These are phyloP conservation scores for Polymixis flavicincta DNA, from an alignment of 2,888 invertebrate genomes.

Conservation along the genomic window DNA sequence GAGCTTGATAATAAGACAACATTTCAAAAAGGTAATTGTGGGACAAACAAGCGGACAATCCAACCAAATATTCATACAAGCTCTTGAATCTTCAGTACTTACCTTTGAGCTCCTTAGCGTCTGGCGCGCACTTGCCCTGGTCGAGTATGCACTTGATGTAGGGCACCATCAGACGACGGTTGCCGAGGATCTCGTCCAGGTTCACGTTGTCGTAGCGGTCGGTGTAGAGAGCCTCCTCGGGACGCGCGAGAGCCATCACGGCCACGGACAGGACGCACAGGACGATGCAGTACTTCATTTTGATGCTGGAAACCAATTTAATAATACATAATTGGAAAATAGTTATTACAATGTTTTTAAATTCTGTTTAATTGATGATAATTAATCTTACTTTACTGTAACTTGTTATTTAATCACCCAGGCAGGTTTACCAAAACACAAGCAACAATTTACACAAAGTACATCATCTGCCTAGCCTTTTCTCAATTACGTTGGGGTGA, in stretches of 20 bases:
- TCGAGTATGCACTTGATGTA: constrained; percentile 93
- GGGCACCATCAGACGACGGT: constrained; percentile 91
- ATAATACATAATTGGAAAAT: too few relatives aligned
- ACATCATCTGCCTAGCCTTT: too few relatives aligned
- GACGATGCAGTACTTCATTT: constrained; percentile 68
- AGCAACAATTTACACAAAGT: not conserved
- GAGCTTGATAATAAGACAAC: not conserved
- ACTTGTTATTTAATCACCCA: not conserved
- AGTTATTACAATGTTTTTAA: not conserved
- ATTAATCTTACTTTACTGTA: not conserved
- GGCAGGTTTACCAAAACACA: not conserved
- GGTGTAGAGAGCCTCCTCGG: constrained; percentile 85
- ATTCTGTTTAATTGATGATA: not conserved
- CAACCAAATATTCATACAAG: not conserved
- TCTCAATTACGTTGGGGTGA: too few relatives aligned
- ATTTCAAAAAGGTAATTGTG: not conserved
- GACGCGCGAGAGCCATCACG: constrained; percentile 70
- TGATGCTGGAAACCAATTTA: constrained; percentile 40
- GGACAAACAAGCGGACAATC: not conserved
- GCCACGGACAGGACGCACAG: constrained; percentile 73
- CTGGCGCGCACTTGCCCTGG: constrained; percentile 92
- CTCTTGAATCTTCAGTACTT: not conserved
- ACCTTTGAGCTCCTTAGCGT: constrained; percentile 93
- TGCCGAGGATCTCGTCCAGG: constrained; percentile 92
- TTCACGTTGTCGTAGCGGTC: constrained; percentile 93